These are phyloP conservation scores for Cryptoprocta ferox DNA, from an alignment of 2,797 vertebrate species.

Conservation along the genomic window DNA sequence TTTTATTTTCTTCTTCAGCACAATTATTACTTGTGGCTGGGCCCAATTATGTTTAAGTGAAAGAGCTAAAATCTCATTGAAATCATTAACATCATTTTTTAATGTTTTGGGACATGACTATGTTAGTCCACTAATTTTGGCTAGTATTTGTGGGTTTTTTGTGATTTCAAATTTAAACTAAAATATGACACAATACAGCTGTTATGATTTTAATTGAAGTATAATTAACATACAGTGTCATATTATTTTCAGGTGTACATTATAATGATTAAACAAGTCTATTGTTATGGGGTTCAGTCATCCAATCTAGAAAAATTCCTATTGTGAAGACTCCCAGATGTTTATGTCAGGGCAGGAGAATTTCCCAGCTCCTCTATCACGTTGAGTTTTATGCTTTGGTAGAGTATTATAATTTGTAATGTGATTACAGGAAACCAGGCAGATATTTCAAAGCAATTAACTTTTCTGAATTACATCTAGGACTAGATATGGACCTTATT, in stretches of 20 bases:
- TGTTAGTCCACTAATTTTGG: background rate
- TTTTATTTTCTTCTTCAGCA: slow-evolving; percentile 1
- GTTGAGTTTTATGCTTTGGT: background rate
- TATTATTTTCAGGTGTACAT: background rate
- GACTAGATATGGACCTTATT: background rate
- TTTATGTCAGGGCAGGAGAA: background rate
- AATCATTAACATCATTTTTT: background rate
- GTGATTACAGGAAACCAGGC: background rate
- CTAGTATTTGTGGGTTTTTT: background rate
- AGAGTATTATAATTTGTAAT: background rate
- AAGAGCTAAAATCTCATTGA: slow-evolving; percentile 19
- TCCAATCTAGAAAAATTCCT: background rate
- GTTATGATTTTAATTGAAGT: background rate
- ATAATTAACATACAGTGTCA: background rate
- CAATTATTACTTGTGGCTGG: background rate
- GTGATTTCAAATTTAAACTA: slow-evolving; percentile 32
- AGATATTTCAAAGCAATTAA: background rate
- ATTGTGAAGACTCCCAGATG: background rate
- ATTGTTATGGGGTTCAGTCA: background rate
- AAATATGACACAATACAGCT: background rate
- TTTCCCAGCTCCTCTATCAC: background rate
- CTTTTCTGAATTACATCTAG: background rate
- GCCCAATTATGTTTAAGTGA: background rate
- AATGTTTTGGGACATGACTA: slow-evolving; percentile 15
- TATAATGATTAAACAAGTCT: background rate